These are phyloP conservation scores for Eupithecia inturbata DNA, from an alignment of 2,888 invertebrate genomes.

Conservation along the genomic window DNA sequence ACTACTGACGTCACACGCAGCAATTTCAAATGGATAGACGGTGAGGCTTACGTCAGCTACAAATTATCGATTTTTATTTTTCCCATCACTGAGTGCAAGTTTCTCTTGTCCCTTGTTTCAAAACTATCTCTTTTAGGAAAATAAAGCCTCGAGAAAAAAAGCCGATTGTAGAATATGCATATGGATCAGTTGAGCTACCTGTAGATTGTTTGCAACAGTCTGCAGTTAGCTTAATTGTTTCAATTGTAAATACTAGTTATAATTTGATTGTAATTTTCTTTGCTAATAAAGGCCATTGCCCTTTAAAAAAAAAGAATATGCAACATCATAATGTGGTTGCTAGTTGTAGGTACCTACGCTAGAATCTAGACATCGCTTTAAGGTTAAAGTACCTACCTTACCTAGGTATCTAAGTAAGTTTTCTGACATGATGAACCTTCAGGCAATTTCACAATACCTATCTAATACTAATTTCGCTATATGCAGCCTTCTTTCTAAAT, in stretches of 20 bases:
- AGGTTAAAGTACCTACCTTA: no score
- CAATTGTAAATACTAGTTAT: no score
- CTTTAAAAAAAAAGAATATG: no score
- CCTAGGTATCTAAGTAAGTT: no score
- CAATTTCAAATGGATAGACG: conserved; percentile 77
- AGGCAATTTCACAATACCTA: not conserved
- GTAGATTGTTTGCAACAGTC: no score
- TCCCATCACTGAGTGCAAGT: conserved; percentile 33
- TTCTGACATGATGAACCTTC: no score
- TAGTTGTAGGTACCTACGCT: not conserved
- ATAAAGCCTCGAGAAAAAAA: not conserved
- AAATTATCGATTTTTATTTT: conserved; percentile 74
- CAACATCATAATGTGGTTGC: not conserved
- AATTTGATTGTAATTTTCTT: no score
- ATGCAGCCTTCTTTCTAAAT: not conserved
- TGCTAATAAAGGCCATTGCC: no score
- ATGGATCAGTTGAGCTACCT: no score
- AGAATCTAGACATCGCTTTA: not conserved
- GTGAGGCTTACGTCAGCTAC: conserved; percentile 68
- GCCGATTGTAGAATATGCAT: not conserved
- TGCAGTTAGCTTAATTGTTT: no score
- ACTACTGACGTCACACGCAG: conserved; percentile 80
- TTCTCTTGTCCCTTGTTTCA: conserved; percentile 18
- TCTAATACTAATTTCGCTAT: not conserved
- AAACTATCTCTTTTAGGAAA: conserved; percentile 5